A percentile compares a stretch with the other conserved stretches of the same genome.
phyloP scores from a whole-genome alignment of 2,797 vertebrate species.

The Sitta carolinensis region DNA sequence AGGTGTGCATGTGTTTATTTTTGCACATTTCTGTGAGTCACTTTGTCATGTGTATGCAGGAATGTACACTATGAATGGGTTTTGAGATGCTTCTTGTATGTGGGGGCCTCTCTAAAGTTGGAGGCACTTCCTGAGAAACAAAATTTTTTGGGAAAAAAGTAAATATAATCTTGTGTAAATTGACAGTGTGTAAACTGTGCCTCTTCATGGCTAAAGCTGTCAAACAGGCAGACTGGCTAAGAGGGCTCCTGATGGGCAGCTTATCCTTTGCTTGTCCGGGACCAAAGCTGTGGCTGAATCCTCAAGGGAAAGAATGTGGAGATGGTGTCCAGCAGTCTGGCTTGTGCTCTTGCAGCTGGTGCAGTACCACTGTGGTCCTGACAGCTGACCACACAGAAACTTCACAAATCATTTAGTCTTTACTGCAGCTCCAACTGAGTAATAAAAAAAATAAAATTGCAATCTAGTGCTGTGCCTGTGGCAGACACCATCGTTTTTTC shows the following conservation, averaged over 20 bases:
- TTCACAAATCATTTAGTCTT: not conserved
- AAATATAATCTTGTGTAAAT: not conserved
- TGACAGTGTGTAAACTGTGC: not conserved
- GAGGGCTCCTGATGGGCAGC: not conserved
- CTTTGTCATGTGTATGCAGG: not conserved
- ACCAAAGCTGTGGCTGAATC: not conserved
- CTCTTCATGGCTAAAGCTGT: not conserved
- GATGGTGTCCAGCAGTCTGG: not conserved
- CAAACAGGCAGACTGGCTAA: not conserved
- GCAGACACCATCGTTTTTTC: not conserved
- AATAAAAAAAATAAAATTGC: not conserved
- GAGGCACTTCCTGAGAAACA: not conserved
- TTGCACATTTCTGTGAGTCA: not conserved
- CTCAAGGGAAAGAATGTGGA: fast-evolving
- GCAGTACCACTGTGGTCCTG: not conserved
- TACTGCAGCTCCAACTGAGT: not conserved
- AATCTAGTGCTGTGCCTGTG: not conserved
- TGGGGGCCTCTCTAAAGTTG: not conserved
- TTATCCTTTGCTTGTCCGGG: not conserved
- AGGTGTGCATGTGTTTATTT: not conserved
- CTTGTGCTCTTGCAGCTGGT: not conserved
- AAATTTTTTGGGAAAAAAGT: fast-evolving
- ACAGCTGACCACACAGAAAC: not conserved
- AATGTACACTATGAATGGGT: not conserved
- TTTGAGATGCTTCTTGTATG: not conserved